These are phyloP conservation scores for Speoplatyrhinus poulsoni DNA, from an alignment of 2,113 vertebrate species.

Conservation along the genomic window DNA sequence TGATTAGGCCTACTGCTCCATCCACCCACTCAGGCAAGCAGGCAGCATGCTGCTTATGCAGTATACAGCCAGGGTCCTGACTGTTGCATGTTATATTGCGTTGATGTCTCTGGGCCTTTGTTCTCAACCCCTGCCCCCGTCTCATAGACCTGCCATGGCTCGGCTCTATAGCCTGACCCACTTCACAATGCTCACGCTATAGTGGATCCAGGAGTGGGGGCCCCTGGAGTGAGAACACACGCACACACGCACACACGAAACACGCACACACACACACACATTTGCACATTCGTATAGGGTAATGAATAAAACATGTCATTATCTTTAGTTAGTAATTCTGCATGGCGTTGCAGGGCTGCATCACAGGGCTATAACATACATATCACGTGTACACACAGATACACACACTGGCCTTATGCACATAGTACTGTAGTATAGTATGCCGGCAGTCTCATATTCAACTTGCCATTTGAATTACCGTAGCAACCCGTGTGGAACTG, in stretches of 20 bases:
- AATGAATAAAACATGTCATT: constrained; percentile 55
- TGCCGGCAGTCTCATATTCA: no score
- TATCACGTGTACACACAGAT: no score
- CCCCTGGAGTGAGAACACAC: constrained; percentile 21
- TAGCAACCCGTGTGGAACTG: background rate
- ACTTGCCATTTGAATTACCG: background rate
- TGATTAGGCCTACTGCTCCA: constrained; percentile 60
- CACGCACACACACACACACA: constrained; percentile 1
- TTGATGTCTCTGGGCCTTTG: constrained; percentile 38
- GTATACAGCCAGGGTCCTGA: constrained; percentile 28
- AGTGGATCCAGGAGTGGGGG: constrained; percentile 34
- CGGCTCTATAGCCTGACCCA: constrained; percentile 55
- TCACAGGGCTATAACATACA: no score
- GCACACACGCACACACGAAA: constrained; percentile 2
- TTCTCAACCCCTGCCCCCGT: constrained; percentile 15
- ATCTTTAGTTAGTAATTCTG: constrained; percentile 36
- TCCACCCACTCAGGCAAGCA: constrained; percentile 59
- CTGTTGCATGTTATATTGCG: constrained; percentile 12
- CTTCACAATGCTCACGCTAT: constrained; percentile 47
- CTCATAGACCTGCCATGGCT: constrained; percentile 45
- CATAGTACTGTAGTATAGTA: no score
- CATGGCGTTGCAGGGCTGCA: no score
- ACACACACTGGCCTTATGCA: background rate
- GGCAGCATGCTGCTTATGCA: constrained; percentile 4
- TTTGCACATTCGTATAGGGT: constrained; percentile 16